Evolutionary conservation across 2,113 vertebrate species (phyloP), one percentile per base, ranked within the genome.

Genomic region (Corynorhinus townsendii): DNA sequence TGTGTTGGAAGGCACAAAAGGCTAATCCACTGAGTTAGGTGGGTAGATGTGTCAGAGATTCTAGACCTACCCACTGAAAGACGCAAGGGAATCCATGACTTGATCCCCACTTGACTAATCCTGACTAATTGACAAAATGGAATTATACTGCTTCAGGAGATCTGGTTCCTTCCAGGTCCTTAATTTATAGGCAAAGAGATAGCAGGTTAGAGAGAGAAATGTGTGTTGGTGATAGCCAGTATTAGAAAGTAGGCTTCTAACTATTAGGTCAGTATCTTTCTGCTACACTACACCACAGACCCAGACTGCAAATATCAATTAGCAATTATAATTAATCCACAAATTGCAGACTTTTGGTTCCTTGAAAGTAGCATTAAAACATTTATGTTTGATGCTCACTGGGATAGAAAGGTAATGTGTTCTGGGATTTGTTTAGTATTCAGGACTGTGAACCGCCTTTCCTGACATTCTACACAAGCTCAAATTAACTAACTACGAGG

Each of bases 281-380:
- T 75, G 4, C 11, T 76, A n/a, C 19, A 66, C 16, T 83, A 20
- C 0, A 26, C 8, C 40, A 33, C 16, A 71, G 43, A 52, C 19
- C 4, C 26, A 96, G 54, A 14, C 5, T 38, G 56, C 54, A 82
- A 4, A 71, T 30, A 83, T 24, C 62, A 72, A 89, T 76, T 86
- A 88, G 64, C 30, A 92, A 92, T 82, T 92, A 77, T 49, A 81
- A 91, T 84, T 90, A 93, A 90, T 69, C 94, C 40, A 89, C 47
- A 91, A 76, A 87, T 52, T 30, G 95, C 88, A 83, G 82, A 91
- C 16, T 86, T 93, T 54, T 52, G 52, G 17, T 73, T 88, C 72
- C 45, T 66, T 81, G 62, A 43, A 94, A 77, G 43, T n/a, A 72
- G 38, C 8, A 33, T 68, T 90, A 40, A 95, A 83, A 86, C 89